phyloP scores from a whole-genome alignment of 1,140 invertebrate genomes.

The Parasteatoda tepidariorum region DNA sequence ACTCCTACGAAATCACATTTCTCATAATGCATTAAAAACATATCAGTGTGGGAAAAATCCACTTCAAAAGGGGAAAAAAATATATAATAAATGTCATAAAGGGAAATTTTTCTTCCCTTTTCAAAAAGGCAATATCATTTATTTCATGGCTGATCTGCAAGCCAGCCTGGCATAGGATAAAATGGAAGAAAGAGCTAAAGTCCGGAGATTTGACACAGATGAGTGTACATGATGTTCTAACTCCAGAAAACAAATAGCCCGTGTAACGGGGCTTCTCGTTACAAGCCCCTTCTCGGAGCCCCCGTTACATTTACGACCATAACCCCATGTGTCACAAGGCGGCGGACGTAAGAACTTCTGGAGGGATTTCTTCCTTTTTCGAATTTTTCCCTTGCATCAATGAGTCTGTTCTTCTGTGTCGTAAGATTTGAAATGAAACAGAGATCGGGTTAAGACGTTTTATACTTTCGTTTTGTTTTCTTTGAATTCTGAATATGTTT shows the following conservation, averaged over 20 bases:
- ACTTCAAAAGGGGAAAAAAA: slow-evolving; percentile 1
- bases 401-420: slow-evolving; percentile 37
- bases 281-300: slow-evolving; percentile 29
- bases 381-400: slow-evolving; percentile 20
- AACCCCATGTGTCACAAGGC: slow-evolving; percentile 33
- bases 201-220: slow-evolving; percentile 45
- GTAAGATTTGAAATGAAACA: slow-evolving; percentile 46
- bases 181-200: not conserved
- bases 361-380: not conserved
- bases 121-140: slow-evolving; percentile 52
- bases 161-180: slow-evolving; percentile 10
- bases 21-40: slow-evolving; percentile 35
- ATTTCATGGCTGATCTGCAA: slow-evolving; percentile 43
- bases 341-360: not conserved
- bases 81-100: slow-evolving; percentile 24
- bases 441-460: slow-evolving; percentile 26
- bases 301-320: slow-evolving; percentile 37
- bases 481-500: too few species aligned
- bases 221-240: slow-evolving; percentile 54
- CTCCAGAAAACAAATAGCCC: slow-evolving; percentile 50
- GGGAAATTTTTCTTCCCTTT: slow-evolving; percentile 15
- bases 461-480: slow-evolving; percentile 1
- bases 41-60: slow-evolving; percentile 27
- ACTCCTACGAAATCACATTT: too few species aligned
- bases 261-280: slow-evolving; percentile 47